These are phyloP conservation scores for Anolis carolinensis DNA, from an alignment of 2,113 vertebrate genomes.

Conservation along the genomic window DNA sequence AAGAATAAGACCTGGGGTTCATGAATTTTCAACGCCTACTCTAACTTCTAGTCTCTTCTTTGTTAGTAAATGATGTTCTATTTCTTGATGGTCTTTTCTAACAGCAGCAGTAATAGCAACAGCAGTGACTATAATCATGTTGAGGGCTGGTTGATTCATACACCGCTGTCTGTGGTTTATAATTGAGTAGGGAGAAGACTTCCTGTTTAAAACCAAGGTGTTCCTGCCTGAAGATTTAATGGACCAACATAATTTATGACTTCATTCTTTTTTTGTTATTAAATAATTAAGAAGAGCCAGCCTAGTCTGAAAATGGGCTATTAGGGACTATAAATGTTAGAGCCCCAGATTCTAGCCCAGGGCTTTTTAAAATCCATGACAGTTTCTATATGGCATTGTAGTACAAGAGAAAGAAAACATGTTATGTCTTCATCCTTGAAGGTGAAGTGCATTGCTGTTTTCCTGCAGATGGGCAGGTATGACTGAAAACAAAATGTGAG, in stretches of 20 bases:
- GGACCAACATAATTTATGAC: constrained; percentile 14
- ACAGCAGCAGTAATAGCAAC: background rate
- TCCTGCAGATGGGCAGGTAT: background rate
- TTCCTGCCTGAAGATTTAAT: constrained; percentile 6
- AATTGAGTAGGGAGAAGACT: background rate
- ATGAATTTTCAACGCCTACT: background rate
- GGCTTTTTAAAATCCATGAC: background rate
- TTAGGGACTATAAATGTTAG: background rate
- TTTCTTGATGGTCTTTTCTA: background rate
- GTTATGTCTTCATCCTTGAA: background rate
- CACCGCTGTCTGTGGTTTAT: background rate
- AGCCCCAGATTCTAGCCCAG: background rate
- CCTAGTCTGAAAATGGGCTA: background rate
- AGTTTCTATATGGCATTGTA: background rate
- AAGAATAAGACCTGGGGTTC: background rate
- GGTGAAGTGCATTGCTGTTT: background rate
- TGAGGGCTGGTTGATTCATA: background rate
- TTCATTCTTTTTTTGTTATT: background rate
- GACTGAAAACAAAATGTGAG: background rate
- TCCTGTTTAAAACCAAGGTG: background rate
- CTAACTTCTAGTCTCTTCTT: background rate
- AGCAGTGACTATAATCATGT: background rate
- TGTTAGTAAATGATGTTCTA: background rate
- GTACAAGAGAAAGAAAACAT: background rate
- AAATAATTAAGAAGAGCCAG: background rate